Evolutionary conservation across 2,113 vertebrate species (phyloP).

Genomic region (Phylloscopus trochiloides): DNA sequence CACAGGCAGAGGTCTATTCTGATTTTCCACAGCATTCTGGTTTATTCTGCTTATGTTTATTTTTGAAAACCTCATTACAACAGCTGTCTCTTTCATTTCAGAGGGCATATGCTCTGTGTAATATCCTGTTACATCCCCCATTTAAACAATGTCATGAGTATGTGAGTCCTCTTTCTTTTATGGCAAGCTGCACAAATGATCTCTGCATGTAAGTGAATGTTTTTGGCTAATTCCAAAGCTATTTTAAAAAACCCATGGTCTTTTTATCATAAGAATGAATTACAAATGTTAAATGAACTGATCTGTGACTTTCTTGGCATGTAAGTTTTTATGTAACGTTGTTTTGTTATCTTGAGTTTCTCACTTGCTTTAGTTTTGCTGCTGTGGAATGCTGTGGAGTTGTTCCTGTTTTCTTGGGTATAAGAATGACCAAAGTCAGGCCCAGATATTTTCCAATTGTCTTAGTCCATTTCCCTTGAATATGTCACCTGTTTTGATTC

Average conservation of each 20-base stretch:
- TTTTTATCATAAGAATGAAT: not conserved
- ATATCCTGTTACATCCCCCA: slow-evolving; percentile 77
- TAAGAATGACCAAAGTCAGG: not conserved
- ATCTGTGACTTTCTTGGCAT: not conserved
- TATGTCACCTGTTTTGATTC: not conserved
- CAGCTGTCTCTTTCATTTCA: slow-evolving; percentile 49
- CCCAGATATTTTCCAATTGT: not conserved
- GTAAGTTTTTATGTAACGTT: not conserved
- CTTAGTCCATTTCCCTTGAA: not conserved
- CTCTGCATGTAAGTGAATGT: slow-evolving; percentile 88
- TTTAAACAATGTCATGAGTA: slow-evolving; percentile 89
- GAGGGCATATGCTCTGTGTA: slow-evolving; percentile 81
- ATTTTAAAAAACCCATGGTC: not conserved
- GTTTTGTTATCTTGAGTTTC: not conserved
- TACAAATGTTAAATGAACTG: not conserved
- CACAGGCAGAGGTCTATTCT: not conserved
- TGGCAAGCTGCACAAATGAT: slow-evolving; percentile 93
- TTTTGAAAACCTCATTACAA: not conserved
- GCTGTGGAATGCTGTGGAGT: not conserved
- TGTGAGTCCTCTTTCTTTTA: slow-evolving; percentile 89
- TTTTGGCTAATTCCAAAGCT: not conserved
- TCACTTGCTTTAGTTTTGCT: not conserved
- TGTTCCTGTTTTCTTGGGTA: not conserved
- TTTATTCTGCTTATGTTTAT: not conserved
- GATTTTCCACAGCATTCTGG: not conserved